These are phyloP conservation scores for Conomelus anceps DNA, from an alignment of 2,888 invertebrate species.

Conservation along the genomic window DNA sequence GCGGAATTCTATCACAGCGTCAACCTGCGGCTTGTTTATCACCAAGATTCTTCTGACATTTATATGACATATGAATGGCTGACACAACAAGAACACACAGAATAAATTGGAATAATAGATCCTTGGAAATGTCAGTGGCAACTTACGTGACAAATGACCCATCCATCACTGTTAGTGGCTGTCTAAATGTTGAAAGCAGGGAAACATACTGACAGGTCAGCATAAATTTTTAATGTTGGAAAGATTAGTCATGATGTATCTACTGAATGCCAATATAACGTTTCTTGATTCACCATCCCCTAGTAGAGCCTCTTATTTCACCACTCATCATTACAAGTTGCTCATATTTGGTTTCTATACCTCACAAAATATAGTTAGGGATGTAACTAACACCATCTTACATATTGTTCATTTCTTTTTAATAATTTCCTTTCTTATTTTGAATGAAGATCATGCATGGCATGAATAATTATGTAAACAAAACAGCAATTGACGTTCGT, in stretches of 20 bases:
- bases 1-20: background rate
- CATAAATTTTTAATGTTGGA: background rate
- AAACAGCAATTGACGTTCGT: too few relatives aligned
- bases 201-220: background rate
- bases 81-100: background rate
- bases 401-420: too few relatives aligned
- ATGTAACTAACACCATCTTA: too few relatives aligned
- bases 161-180: background rate
- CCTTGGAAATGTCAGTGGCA: background rate
- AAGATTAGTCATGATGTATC: background rate
- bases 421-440: too few relatives aligned
- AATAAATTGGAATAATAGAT: background rate
- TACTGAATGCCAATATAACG: too few relatives aligned
- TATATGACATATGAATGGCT: background rate
- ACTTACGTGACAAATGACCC: background rate
- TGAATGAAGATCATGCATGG: too few relatives aligned
- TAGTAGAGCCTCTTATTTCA: too few relatives aligned
- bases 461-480: too few relatives aligned
- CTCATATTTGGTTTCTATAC: too few relatives aligned
- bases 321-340: too few relatives aligned
- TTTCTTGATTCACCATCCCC: too few relatives aligned
- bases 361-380: too few relatives aligned
- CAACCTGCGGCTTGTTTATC: background rate
- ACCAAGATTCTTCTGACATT: background rate
- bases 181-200: background rate